These are phyloP conservation scores for Nicator chloris DNA, from an alignment of 2,113 vertebrate genomes.

Conservation along the genomic window DNA sequence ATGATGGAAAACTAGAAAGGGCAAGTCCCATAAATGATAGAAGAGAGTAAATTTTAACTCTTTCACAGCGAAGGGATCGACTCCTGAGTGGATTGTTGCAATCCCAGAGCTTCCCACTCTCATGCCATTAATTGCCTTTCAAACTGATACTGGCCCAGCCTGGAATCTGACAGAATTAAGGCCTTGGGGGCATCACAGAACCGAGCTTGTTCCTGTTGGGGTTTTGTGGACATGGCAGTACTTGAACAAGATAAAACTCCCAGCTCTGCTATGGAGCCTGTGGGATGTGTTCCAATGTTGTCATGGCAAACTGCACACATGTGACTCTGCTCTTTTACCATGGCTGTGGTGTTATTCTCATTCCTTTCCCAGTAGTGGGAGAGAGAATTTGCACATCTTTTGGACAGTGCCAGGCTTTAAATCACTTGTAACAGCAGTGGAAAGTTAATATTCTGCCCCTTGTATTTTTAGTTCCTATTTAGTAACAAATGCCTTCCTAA, in stretches of 20 bases:
- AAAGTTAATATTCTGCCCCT: neutral
- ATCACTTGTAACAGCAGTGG: neutral
- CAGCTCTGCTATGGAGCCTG: neutral
- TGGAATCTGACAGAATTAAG: neutral
- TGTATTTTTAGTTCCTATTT: neutral
- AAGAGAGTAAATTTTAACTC: neutral
- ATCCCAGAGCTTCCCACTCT: neutral
- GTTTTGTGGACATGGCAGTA: neutral
- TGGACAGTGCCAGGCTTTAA: neutral
- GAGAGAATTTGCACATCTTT: neutral
- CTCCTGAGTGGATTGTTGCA: neutral
- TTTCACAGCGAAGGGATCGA: neutral
- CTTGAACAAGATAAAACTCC: neutral
- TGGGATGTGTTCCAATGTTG: rapidly evolving
- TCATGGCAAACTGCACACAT: neutral
- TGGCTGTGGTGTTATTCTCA: neutral
- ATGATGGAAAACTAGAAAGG: neutral
- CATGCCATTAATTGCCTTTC: neutral
- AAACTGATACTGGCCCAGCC: rapidly evolving
- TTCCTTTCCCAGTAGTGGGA: neutral
- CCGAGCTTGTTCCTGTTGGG: neutral
- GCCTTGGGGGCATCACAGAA: neutral
- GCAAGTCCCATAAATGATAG: neutral
- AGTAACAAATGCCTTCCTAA: neutral
- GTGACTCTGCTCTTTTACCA: neutral